These are phyloP conservation scores for Xiphydria camelus DNA, from an alignment of 2,888 invertebrate species.

Conservation along the genomic window DNA sequence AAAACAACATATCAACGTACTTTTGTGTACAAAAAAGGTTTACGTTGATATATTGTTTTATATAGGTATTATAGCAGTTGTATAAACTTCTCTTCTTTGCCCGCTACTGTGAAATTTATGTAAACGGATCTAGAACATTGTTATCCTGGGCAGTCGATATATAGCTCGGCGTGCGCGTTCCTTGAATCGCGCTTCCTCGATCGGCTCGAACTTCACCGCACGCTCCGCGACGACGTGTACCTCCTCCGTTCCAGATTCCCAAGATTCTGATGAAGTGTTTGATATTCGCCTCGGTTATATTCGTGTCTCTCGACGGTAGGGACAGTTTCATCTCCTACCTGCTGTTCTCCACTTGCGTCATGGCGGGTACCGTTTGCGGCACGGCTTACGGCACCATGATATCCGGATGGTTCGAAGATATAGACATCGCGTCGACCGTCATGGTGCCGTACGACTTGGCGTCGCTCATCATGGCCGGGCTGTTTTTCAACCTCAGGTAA, in stretches of 20 bases:
- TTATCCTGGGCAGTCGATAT: no score
- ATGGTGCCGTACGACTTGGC: constrained; percentile 61
- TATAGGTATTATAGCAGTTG: no score
- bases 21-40: no score
- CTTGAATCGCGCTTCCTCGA: no score
- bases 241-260: constrained; percentile 26
- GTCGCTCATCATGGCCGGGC: constrained; percentile 60
- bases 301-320: constrained; percentile 21
- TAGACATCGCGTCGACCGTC: constrained; percentile 58
- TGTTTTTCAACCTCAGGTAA: constrained; percentile 51
- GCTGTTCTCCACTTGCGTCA: constrained; percentile 20
- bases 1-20: no score
- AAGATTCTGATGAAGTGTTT: constrained; percentile 27
- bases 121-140: no score
- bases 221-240: neutral
- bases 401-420: constrained; percentile 59
- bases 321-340: constrained; percentile 13
- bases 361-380: constrained; percentile 23
- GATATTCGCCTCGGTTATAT: constrained; percentile 26
- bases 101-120: no score
- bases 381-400: constrained; percentile 58
- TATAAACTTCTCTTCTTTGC: no score
- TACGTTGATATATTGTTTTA: no score
- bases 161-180: no score
- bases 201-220: no score